Evolutionary conservation across 2,113 vertebrate genomes (phyloP).

Genomic region (Esox niger): DNA sequence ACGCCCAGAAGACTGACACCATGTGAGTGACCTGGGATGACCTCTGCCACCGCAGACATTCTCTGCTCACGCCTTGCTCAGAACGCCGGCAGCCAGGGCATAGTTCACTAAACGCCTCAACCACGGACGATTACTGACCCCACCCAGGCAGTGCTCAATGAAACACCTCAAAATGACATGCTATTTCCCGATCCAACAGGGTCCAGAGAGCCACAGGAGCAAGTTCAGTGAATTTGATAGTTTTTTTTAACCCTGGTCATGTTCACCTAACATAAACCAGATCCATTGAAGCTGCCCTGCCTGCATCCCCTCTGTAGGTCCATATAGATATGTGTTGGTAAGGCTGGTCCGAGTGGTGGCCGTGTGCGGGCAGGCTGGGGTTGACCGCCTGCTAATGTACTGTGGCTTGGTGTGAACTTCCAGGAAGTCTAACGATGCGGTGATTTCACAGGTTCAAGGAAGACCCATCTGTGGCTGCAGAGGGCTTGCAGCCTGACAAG

Average conservation of each 20-base stretch:
- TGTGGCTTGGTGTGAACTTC: conserved; percentile 22
- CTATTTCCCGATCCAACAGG: too few species aligned
- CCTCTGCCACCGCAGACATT: neutral
- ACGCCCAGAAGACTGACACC: conserved; percentile 84
- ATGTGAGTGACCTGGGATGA: conserved; percentile 68
- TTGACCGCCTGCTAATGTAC: neutral
- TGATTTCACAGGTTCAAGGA: conserved; percentile 82
- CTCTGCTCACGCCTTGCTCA: neutral
- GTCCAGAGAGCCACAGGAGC: too few species aligned
- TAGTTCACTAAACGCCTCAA: too few species aligned
- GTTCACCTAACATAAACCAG: too few species aligned
- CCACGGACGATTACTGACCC: too few species aligned
- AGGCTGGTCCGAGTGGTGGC: conserved; percentile 27
- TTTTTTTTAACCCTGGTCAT: too few species aligned
- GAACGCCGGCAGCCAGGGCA: too few species aligned
- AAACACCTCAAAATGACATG: too few species aligned
- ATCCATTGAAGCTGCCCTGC: too few species aligned
- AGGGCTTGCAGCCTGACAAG: conserved; percentile 54
- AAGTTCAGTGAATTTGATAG: too few species aligned
- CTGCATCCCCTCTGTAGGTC: too few species aligned
- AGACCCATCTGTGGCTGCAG: conserved; percentile 49
- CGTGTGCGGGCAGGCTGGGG: neutral
- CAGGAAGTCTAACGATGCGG: conserved; percentile 29
- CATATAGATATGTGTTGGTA: neutral
- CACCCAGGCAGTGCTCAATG: too few species aligned